Base-by-base conservation (phyloP, 2,888 invertebrate genomes). In the Parelbella ahira region DNA sequence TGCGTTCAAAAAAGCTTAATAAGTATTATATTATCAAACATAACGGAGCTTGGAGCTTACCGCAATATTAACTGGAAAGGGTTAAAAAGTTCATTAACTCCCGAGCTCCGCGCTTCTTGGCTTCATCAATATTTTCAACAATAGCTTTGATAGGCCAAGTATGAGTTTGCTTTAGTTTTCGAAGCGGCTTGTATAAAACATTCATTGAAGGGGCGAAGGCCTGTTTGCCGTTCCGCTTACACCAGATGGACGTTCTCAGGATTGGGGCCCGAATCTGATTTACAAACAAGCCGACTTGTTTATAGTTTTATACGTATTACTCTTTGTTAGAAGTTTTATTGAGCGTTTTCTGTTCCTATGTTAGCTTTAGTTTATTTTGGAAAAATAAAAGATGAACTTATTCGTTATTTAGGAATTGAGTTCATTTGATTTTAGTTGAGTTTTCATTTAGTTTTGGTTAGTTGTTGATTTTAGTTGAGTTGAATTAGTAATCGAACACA, bases 241-340 rank as follows among this genome's bases (percentile, higher is more conserved):
- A 53, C 33, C 62, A 63, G 66, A 60, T 60, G 62, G 53, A 56
- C 50, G 53, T 54, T 65, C 65, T 54, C 66, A 61, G 51, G 41
- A 18, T 18, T 11, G 20, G 52, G 53, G 34, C 48, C 42, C 47
- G 50, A 54, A 62, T 59, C 61, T 48, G 48, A 51, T 56, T 48
- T 46, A 37, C 62, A 63, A 66, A 65, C 63, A 60, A 45, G 36
- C 41, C 42, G 51, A 54, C 53, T 55, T 59, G 56, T 57, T 58
- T 60, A 56, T 36, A 43, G 43, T 43, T 43, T 41, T 41, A 41
- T 41, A 41, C 41, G 33, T 41, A 41, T 33, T 33, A 33, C 25
- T 25, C 32, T 30, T 39, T 39, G 32, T 32, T 33, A 12, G 6
- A 20, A 41, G 25, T 32, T 27, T 20, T 21, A 23, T 37, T 28